Conservation (phyloP, 2,888 invertebrate genomes). For the Latrodectus elegans region DNA sequence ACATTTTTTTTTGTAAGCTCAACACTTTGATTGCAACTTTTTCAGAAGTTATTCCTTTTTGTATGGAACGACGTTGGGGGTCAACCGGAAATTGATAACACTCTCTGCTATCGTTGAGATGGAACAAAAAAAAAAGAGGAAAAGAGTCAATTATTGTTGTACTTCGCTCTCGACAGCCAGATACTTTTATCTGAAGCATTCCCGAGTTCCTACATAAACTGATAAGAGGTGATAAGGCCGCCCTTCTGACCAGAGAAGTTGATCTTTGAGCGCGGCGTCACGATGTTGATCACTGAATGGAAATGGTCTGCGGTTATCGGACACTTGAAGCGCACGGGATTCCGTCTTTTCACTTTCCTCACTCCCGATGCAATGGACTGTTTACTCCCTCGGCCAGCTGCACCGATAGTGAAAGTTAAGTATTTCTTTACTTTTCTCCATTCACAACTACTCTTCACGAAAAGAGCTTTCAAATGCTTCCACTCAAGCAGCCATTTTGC, state of each 20-base stretch:
- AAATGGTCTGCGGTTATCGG: not conserved
- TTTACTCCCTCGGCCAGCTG: too few relatives aligned
- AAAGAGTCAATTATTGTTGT: slow-evolving; percentile 60
- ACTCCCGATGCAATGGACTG: too few relatives aligned
- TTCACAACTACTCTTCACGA: not conserved
- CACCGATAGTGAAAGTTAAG: too few relatives aligned
- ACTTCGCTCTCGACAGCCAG: slow-evolving; percentile 50
- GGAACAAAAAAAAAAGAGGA: not conserved
- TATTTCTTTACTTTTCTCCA: not conserved
- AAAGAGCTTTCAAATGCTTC: too few relatives aligned
- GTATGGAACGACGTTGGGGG: not conserved
- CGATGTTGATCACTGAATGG: slow-evolving; percentile 11
- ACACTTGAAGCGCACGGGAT: not conserved
- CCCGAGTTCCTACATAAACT: slow-evolving; percentile 52
- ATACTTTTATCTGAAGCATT: slow-evolving; percentile 63
- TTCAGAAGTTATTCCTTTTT: not conserved
- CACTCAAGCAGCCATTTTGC: too few relatives aligned
- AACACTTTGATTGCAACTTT: not conserved
- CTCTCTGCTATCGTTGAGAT: not conserved
- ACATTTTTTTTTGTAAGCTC: not conserved
- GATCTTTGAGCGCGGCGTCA: slow-evolving; percentile 55
- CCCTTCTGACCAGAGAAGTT: slow-evolving; percentile 57
- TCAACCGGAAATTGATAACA: not conserved
- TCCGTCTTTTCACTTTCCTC: too few relatives aligned
- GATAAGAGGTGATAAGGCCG: slow-evolving; percentile 61